Evolutionary conservation across 1,140 invertebrate species (phyloP), one percentile per base, ranked within the genome.

Genomic region (Vanessa tameamea): DNA sequence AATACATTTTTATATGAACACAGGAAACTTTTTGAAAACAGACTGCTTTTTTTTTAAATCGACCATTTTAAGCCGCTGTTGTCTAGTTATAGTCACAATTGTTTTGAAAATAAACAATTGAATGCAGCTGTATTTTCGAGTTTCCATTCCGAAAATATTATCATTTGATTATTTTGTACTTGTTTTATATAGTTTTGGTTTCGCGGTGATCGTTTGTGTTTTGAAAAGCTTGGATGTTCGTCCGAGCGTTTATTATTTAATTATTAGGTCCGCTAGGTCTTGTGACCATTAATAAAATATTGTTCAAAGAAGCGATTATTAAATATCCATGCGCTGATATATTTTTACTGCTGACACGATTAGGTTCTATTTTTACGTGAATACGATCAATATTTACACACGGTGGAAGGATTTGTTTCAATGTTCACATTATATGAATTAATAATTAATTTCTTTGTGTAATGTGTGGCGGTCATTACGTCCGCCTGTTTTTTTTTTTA

Each of bases 261-360:
- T 87, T 84, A 86, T 75, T 79, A 78, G 82, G 71, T 84, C 74
- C 70, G 81, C 81, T 85, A 82, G 78, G 61, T 79, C 71, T 72
- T 75, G 75, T 80, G 77, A 68, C 50, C 61, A 64, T 64, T 75
- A 55, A 80, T 59, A 78, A 74, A 76, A 83, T 72, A 83, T 80
- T 84, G 85, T 77, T 82, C 83, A 84, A 61, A 77, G 79, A 69
- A 80, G 77, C 80, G 83, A 78, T 69, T 61, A 69, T 69, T 31
- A 65, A 64, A 55, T 61, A 61, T 51, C n/a, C 48, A 51, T 43
- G 16, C 23, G 37, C 14, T 61, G 57, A 61, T 61, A 61, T 61
- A 61, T 61, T 61, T 61, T 61, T 61, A 61, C 16, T 26, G 15
- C 14, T 61, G 23, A 61, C 57, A 15, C 20, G 20, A 23, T 23